Evolutionary conservation across 1,140 invertebrate genomes (phyloP).

Genomic region (Diuraphis noxia): DNA sequence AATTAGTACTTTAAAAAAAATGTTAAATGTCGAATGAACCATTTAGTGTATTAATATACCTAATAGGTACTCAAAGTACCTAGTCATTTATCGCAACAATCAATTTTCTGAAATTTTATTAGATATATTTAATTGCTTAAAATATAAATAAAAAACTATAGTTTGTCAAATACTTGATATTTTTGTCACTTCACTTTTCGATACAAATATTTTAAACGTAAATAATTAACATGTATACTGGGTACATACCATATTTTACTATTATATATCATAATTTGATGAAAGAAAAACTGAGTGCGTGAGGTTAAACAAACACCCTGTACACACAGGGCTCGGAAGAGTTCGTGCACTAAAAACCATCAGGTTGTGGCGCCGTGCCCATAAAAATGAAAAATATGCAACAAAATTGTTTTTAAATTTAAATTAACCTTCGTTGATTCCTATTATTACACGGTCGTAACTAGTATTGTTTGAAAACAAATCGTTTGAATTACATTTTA

Average conservation of each 20-base stretch:
- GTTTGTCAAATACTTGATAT: neutral
- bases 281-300: neutral
- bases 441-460: neutral
- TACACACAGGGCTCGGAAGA: neutral
- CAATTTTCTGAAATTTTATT: no score
- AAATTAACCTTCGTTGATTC: neutral
- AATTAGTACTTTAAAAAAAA: neutral
- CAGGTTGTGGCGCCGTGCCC: neutral
- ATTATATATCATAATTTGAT: neutral
- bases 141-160: neutral
- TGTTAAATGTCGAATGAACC: no score
- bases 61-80: neutral
- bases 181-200: neutral
- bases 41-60: no score
- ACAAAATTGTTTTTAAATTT: conserved; percentile 2
- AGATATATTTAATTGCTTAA: no score
- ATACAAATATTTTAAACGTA: neutral
- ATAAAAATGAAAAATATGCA: neutral
- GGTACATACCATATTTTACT: neutral
- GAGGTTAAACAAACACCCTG: neutral
- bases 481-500: neutral
- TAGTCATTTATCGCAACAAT: neutral
- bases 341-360: neutral
- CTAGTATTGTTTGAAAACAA: neutral
- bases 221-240: no score